phyloP scores from a whole-genome alignment of 2,888 invertebrate genomes.

The Ypsolopha sequella region DNA sequence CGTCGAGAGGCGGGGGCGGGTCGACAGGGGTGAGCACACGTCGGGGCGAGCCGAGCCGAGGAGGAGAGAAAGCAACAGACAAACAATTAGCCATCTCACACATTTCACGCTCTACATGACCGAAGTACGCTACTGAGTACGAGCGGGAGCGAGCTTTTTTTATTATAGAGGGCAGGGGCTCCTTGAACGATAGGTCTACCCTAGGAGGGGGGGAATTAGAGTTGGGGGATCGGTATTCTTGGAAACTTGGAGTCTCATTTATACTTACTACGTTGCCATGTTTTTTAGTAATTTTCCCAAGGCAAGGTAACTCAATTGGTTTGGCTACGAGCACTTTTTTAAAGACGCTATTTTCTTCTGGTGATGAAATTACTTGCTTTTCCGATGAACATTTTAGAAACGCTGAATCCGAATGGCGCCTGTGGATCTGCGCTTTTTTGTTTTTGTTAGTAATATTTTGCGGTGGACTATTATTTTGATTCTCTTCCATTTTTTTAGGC shows the following conservation, averaged over 20 bases:
- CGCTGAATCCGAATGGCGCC: conserved; percentile 40
- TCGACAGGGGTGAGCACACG: conserved; percentile 57
- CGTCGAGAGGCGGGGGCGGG: conserved; percentile 42
- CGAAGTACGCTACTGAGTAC: conserved; percentile 38
- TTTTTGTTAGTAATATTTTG: background rate
- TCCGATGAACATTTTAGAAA: conserved; percentile 21
- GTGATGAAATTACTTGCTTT: too few relatives aligned
- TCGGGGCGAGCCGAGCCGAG: conserved; percentile 59
- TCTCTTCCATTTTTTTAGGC: conserved; percentile 9
- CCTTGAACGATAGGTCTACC: conserved; percentile 33
- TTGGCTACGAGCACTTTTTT: too few relatives aligned
- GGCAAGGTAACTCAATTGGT: too few relatives aligned
- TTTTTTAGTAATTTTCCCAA: conserved; percentile 22
- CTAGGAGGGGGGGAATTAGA: conserved; percentile 34
- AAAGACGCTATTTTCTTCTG: too few relatives aligned
- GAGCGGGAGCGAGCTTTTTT: conserved; percentile 32
- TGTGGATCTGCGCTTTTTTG: conserved; percentile 10
- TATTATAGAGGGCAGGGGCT: conserved; percentile 45
- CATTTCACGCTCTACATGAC: conserved; percentile 47
- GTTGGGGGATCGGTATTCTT: conserved; percentile 56
- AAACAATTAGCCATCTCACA: conserved; percentile 72
- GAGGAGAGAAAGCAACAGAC: conserved; percentile 70
- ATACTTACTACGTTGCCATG: conserved; percentile 57
- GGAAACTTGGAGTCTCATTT: conserved; percentile 62
- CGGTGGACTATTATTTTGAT: conserved; percentile 7